phyloP scores from a whole-genome alignment of 2,888 invertebrate genomes.

The Artemia sinica region DNA sequence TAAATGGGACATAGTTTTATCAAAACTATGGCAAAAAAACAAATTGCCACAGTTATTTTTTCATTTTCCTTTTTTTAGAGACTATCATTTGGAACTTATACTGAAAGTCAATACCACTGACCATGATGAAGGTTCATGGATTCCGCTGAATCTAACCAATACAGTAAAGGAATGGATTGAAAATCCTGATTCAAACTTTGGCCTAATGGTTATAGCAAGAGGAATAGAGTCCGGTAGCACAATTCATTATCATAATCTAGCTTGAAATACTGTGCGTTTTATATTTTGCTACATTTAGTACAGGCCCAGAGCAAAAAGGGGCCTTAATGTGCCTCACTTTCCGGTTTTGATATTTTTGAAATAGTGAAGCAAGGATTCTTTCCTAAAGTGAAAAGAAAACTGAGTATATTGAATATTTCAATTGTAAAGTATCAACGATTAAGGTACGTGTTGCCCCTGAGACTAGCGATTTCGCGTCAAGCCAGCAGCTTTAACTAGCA shows the following conservation, averaged over 20 bases:
- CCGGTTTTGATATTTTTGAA: too few relatives aligned
- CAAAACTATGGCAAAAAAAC: too few relatives aligned
- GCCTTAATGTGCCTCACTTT: too few relatives aligned
- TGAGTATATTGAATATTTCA: too few relatives aligned
- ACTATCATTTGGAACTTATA: slow-evolving; percentile 1
- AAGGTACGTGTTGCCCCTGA: too few relatives aligned
- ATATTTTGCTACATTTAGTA: slow-evolving; percentile 21
- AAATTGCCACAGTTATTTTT: too few relatives aligned
- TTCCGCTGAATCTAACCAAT: slow-evolving; percentile 63
- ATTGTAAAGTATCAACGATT: too few relatives aligned
- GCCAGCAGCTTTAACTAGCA: too few relatives aligned
- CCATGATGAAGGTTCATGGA: slow-evolving; percentile 38
- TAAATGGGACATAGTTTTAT: too few relatives aligned
- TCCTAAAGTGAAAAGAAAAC: too few relatives aligned
- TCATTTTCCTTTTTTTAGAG: not conserved
- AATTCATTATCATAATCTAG: not conserved
- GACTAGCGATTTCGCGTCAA: too few relatives aligned
- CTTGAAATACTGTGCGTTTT: not conserved
- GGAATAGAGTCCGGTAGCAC: slow-evolving; percentile 26
- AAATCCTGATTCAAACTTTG: slow-evolving; percentile 59
- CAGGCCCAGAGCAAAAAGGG: slow-evolving; percentile 34
- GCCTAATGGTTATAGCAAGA: slow-evolving; percentile 36
- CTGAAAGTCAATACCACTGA: not conserved
- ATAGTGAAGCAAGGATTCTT: too few relatives aligned
- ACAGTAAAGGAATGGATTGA: slow-evolving; percentile 61